phyloP scores from a whole-genome alignment of 2,113 vertebrate species.

The Bubalus kerabau region DNA sequence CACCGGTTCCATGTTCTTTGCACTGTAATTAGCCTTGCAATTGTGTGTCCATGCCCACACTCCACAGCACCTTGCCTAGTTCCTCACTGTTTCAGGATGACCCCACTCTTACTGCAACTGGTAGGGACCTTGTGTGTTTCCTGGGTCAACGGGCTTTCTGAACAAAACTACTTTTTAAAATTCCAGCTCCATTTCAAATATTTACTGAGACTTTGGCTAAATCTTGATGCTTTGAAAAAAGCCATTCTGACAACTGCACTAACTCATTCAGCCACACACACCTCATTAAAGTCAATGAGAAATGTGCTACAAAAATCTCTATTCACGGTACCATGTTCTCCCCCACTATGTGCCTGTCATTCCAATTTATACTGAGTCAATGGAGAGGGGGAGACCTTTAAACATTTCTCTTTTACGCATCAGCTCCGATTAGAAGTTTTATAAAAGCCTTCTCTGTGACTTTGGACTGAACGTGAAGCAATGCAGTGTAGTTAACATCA shows the following conservation, averaged over 20 bases:
- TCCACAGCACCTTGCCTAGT: not conserved
- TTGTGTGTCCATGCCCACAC: not conserved
- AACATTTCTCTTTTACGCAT: constrained; percentile 61
- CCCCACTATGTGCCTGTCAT: constrained; percentile 6
- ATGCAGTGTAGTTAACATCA: constrained; percentile 10
- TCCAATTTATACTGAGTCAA: constrained; percentile 59
- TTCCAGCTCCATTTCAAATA: constrained; percentile 10
- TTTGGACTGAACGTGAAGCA: constrained; percentile 38
- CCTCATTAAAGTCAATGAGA: constrained; percentile 51
- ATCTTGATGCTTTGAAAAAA: constrained; percentile 13
- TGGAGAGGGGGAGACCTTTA: constrained; percentile 48
- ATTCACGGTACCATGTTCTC: constrained; percentile 17
- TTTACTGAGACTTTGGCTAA: constrained; percentile 17
- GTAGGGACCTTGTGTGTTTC: not conserved
- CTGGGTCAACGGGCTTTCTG: not conserved
- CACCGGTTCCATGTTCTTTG: not conserved
- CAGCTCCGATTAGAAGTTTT: constrained; percentile 34
- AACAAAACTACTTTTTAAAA: not conserved
- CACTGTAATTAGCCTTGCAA: not conserved
- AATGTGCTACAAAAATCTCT: constrained; percentile 45
- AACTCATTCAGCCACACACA: constrained; percentile 20
- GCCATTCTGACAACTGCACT: not conserved
- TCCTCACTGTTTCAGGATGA: not conserved
- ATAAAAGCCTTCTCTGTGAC: constrained; percentile 15
- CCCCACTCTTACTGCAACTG: not conserved